Conservation (phyloP, 2,113 vertebrate species). For the Gymnarchus niloticus region DNA sequence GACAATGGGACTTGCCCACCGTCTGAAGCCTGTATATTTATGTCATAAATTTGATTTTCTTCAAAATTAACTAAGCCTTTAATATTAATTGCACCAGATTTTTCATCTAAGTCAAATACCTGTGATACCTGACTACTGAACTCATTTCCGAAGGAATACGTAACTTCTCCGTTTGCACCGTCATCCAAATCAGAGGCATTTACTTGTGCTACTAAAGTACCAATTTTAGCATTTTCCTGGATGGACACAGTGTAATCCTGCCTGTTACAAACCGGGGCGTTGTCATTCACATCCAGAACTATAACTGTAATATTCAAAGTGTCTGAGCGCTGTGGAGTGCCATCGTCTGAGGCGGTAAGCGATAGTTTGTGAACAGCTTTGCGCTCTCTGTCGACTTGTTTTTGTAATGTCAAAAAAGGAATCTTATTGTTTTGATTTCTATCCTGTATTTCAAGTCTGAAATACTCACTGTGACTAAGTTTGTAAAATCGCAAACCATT, state of each 20-base stretch:
- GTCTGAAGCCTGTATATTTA: constrained; percentile 52
- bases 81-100: constrained; percentile 37
- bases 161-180: constrained; percentile 33
- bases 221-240: constrained; percentile 27
- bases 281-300: constrained; percentile 51
- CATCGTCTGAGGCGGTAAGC: constrained; percentile 46
- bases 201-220: constrained; percentile 25
- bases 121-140: constrained; percentile 14
- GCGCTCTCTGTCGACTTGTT: constrained; percentile 27
- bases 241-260: constrained; percentile 32
- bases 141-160: constrained; percentile 28
- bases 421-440: constrained; percentile 34
- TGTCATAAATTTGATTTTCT: constrained; percentile 38
- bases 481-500: constrained; percentile 50
- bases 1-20: constrained; percentile 39
- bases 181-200: constrained; percentile 38
- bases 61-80: constrained; percentile 45
- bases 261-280: constrained; percentile 37
- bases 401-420: constrained; percentile 47
- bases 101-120: constrained; percentile 29
- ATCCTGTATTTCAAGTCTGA: constrained; percentile 41
- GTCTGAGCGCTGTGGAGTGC: constrained; percentile 41
- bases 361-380: background rate
- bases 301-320: constrained; percentile 41
- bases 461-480: constrained; percentile 46